These are phyloP conservation scores for Aphodius sticticus DNA, from an alignment of 2,888 invertebrate genomes.

Conservation along the genomic window DNA sequence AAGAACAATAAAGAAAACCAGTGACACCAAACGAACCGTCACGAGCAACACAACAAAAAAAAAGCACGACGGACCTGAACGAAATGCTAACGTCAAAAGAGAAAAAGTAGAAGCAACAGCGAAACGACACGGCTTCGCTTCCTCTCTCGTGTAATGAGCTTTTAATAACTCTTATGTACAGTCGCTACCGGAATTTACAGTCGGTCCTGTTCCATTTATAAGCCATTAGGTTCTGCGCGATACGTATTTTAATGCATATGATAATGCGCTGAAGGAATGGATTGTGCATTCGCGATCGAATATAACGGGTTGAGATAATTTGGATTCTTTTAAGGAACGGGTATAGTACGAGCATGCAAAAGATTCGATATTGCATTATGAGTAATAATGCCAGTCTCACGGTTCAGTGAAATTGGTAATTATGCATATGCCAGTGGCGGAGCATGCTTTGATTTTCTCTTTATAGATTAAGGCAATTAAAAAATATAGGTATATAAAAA, in stretches of 20 bases:
- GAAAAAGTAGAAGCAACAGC: not conserved
- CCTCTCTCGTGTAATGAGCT: conserved; percentile 32
- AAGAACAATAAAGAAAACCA: not conserved
- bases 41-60: not conserved
- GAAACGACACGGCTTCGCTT: conserved; percentile 19
- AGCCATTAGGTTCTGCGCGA: not conserved
- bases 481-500: too few relatives aligned
- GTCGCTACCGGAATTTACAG: conserved; percentile 20
- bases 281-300: not conserved
- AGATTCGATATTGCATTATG: not conserved
- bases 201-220: not conserved
- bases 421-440: not conserved
- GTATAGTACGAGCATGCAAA: not conserved
- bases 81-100: not conserved
- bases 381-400: not conserved
- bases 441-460: too few relatives aligned
- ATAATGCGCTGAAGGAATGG: not conserved
- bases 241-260: not conserved
- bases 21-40: not conserved
- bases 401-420: not conserved
- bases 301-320: conserved; percentile 4
- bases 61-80: not conserved
- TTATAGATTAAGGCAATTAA: too few relatives aligned
- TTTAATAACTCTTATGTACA: conserved; percentile 32
- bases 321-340: not conserved